phyloP scores from a whole-genome alignment of 1,140 invertebrate genomes.

The Stegodyphus mimosarum region DNA sequence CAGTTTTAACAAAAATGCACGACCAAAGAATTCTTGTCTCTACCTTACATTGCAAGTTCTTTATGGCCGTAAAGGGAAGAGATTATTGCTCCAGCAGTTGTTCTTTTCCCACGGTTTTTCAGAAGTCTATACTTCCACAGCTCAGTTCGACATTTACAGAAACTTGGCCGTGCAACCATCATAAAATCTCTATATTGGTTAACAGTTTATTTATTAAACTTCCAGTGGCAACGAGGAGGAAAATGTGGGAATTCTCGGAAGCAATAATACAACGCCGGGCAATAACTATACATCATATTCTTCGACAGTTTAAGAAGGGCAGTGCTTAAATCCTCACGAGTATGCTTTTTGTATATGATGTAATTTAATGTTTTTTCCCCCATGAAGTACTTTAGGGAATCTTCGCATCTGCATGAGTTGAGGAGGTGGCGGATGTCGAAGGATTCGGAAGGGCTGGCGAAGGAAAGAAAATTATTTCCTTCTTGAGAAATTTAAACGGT shows the following conservation, averaged over 20 bases:
- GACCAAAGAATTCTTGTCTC: background rate
- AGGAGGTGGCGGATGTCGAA: background rate
- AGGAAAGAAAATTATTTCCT: conserved; percentile 1
- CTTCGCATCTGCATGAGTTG: background rate
- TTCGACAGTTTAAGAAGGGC: conserved; percentile 11
- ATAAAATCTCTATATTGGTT: conserved; percentile 43
- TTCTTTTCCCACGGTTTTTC: conserved; percentile 37
- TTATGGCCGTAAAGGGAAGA: conserved; percentile 36
- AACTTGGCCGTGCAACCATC: background rate
- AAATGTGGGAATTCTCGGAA: background rate
- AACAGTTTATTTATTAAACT: conserved; percentile 53
- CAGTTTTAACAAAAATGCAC: conserved; percentile 36
- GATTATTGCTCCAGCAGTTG: conserved; percentile 50
- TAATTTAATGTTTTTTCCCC: conserved; percentile 33
- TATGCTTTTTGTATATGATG: conserved; percentile 22
- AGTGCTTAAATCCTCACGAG: background rate
- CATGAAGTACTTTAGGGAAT: background rate
- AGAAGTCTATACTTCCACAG: conserved; percentile 27
- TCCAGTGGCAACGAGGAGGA: background rate
- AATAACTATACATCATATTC: conserved; percentile 36
- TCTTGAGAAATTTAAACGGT: background rate
- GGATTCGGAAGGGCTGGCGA: background rate
- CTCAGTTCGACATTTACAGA: background rate
- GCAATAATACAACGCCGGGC: conserved; percentile 19
- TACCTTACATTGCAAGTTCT: conserved; percentile 28